Base-by-base conservation (phyloP, 2,113 vertebrate genomes). In the Cranoglanis bouderius region DNA sequence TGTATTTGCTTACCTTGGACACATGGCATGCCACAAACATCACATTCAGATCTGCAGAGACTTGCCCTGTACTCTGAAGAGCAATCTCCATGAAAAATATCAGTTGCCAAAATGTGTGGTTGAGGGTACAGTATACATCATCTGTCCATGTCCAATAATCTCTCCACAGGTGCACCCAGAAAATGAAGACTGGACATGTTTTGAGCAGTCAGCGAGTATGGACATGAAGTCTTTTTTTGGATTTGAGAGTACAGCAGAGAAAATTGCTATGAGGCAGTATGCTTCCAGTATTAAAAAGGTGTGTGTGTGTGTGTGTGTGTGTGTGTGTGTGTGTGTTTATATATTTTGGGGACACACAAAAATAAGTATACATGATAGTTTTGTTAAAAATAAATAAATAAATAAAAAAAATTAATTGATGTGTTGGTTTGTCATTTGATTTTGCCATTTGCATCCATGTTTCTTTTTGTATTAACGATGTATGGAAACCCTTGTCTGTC, bases 211-310 rank as follows among this genome's bases (percentile, higher is more conserved):
- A 4, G 98, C 98, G 57, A 98, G 96, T 92, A 95, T 99, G 94
- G 98, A 99, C 89, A 98, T 99, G 78, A 99, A 99, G 92, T 99
- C 98, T 16, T 99, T 99, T 91, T 99, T 99, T 91, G 98, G 98
- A 86, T 99, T 99, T 90, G 98, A 99, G 95, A 98, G 97, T 94
- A 96, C 97, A 7, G 98, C 98, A 55, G 98, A 99, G 94, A 99
- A 98, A 93, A 96, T 99, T 57, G 97, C 97, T 19, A 99, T 99
- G 97, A 99, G 97, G 90, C 98, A 99, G 9, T 99, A 99, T 32
- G 97, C 97, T 84, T 96, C 95, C 93, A 99, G 97, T 93, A 99
- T 99, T 92, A 98, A 98, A 92, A 99, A 99, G 95, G 98, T 98
- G 91, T 88, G 75, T 61, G 14, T 51, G 53, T 81, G n/a, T 53